These are phyloP conservation scores for Dolichotis patagonum DNA, from an alignment of 2,113 vertebrate genomes.

Conservation along the genomic window DNA sequence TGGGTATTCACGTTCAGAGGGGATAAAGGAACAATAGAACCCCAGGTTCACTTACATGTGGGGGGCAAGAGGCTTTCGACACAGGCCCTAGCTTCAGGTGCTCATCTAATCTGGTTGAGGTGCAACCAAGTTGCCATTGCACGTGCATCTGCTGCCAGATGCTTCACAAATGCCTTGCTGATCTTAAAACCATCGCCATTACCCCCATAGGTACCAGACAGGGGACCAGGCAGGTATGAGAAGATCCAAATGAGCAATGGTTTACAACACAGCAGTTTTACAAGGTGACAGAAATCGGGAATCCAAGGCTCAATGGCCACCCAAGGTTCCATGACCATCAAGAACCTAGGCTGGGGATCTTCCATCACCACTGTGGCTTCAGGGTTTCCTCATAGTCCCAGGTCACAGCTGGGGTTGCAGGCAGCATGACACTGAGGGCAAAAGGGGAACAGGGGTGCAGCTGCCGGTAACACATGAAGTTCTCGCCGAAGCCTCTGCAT, in stretches of 20 bases:
- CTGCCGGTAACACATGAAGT: background rate
- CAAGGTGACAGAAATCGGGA: background rate
- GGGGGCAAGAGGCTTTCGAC: background rate
- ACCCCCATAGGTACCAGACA: too few relatives aligned
- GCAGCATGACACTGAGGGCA: background rate
- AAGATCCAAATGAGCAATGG: background rate
- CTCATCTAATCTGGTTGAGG: background rate
- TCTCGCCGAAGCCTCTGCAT: background rate
- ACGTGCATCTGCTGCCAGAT: background rate
- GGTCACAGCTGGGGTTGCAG: background rate
- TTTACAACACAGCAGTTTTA: background rate
- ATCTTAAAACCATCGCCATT: background rate
- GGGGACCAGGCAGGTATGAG: background rate
- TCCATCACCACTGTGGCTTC: background rate
- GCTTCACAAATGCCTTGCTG: background rate
- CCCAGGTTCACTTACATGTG: background rate
- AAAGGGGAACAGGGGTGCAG: fast-evolving
- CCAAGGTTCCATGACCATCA: background rate
- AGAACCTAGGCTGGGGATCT: background rate
- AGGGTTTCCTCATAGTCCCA: background rate
- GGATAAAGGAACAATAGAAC: background rate
- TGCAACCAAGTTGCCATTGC: background rate
- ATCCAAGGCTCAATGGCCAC: background rate
- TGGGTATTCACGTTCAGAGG: background rate
- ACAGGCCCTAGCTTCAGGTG: background rate